Conservation (phyloP, 2,797 vertebrate species). For the Syndactyla subalaris region DNA sequence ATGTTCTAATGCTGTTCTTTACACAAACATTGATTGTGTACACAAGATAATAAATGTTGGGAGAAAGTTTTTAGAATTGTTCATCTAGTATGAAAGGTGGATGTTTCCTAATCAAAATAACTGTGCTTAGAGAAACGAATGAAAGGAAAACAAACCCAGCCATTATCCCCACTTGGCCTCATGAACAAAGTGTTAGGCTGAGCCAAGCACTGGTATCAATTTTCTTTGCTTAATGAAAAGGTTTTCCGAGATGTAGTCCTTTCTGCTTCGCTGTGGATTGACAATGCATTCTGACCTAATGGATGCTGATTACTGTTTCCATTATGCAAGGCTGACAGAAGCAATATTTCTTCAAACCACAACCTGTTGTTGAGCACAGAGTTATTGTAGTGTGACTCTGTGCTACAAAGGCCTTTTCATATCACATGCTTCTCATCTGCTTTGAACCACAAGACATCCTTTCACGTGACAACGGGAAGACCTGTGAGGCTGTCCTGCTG, state of each 20-base stretch:
- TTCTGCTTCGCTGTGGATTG: slow-evolving; percentile 65
- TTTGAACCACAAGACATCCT: neutral
- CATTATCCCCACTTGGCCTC: slow-evolving; percentile 36
- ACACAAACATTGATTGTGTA: neutral
- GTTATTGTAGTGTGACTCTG: slow-evolving; percentile 7
- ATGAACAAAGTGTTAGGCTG: slow-evolving; percentile 22
- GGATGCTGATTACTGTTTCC: slow-evolving; percentile 60
- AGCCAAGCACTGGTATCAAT: slow-evolving; percentile 57
- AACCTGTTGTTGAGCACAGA: slow-evolving; percentile 52
- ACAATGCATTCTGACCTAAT: slow-evolving; percentile 68
- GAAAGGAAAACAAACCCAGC: slow-evolving; percentile 53
- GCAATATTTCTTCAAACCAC: slow-evolving; percentile 56
- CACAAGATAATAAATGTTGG: slow-evolving; percentile 3
- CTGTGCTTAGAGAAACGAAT: neutral
- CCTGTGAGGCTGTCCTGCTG: neutral
- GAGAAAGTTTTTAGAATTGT: slow-evolving; percentile 27
- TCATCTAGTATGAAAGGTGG: slow-evolving; percentile 38
- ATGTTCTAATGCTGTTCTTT: neutral
- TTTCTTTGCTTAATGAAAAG: slow-evolving; percentile 64
- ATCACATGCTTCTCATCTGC: slow-evolving; percentile 28
- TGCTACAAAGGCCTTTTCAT: slow-evolving; percentile 54
- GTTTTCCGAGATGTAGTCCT: slow-evolving; percentile 46
- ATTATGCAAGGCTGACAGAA: slow-evolving; percentile 64
- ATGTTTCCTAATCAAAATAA: slow-evolving; percentile 61
- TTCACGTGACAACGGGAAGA: neutral